Evolutionary conservation across 2,888 invertebrate species (phyloP), one percentile per base, ranked within the genome.

Genomic region (Drosophila antonietae): DNA sequence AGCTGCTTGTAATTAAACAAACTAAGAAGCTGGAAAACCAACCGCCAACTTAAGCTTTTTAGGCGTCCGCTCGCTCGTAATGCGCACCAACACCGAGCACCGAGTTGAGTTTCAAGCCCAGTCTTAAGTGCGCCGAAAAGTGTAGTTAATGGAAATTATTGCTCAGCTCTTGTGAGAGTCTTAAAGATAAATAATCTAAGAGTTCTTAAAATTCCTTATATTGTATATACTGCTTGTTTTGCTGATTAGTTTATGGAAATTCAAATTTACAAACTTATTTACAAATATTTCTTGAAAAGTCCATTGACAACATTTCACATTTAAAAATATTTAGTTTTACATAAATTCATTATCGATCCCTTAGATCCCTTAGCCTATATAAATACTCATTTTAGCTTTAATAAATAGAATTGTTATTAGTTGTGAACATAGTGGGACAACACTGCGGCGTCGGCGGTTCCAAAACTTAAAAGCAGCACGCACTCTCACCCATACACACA

Each of bases 1-100:
- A 66, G 74, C 63, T 78, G 70, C 70, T 76, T 52, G 70, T 78
- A 79, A 79, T 79, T 78, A 78, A 77, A 67, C 76, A 75, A 57
- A 57, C 65, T 56, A 63, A 68, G 55, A 77, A 76, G 68, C 64
- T 62, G 58, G 49, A 63, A 65, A 76, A 47, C 57, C 62, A 68
- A 59, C 31, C 52, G 58, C 10, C 35, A 39, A 44, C 46, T 52
- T 41, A 14, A 47, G 31, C 47, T 33, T 52, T 57, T 70, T 39
- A 46, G 71, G 14, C 39, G 31, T 57, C 20, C 43, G 33, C 57
- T 56, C 65, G 28, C 28, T 56, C 66, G 43, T 64, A 43, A n/a
- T 35, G 20, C 18, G 47, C 18, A 10, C 10, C 28, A 68, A 23
- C 23, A 49, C 10, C 39, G 12, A 68, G 31, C 23, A 33, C 4